Base-by-base conservation (phyloP, 2,113 vertebrate species). In the Menidia beryllina region DNA sequence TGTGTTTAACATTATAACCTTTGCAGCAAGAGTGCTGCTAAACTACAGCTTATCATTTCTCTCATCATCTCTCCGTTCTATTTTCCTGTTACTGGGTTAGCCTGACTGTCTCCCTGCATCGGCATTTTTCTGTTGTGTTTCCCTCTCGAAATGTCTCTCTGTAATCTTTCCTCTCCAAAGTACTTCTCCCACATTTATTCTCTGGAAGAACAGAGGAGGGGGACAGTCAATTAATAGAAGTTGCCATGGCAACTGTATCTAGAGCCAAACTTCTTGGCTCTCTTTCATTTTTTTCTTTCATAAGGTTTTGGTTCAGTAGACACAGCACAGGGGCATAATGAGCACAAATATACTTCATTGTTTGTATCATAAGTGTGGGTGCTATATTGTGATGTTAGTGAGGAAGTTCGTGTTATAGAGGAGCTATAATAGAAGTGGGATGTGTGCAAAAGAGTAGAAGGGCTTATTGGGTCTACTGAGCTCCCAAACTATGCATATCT, bases 171-270 rank as follows among this genome's bases (percentile, higher is more conserved):
- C 30, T 55, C 23, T 56, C 27, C 23, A 45, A 17, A 45, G 41
- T 45, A 51, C 41, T 50, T 50, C 69, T 49, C 50, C 49, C 63
- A 27, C 43, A n/a, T 3, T 54, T 80, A 57, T 19, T 51, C 71
- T 57, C 39, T 21, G 38, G 50, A 58, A 64, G 34, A 75, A 77
- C 7, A 72, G 34, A 66, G 62, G 10, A 59, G 13, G 1, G 58
- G 45, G 50, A 49, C 50, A 81, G 67, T 85, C 84, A 86, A 86
- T 91, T 90, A 88, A 84, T 56, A 74, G 56, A 75, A 21, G 86
- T 86, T 88, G 55, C 83, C 68, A 85, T 87, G 81, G 89, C 75
- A 91, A 88, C 84, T 78, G 77, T 75, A 75, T 74, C 74, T 69
- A 45, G 62, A 77, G 57, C 60, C 56, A 76, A 61, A 65, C 52